phyloP scores from a whole-genome alignment of 2,797 vertebrate species.

The Sibirionetta formosa region DNA sequence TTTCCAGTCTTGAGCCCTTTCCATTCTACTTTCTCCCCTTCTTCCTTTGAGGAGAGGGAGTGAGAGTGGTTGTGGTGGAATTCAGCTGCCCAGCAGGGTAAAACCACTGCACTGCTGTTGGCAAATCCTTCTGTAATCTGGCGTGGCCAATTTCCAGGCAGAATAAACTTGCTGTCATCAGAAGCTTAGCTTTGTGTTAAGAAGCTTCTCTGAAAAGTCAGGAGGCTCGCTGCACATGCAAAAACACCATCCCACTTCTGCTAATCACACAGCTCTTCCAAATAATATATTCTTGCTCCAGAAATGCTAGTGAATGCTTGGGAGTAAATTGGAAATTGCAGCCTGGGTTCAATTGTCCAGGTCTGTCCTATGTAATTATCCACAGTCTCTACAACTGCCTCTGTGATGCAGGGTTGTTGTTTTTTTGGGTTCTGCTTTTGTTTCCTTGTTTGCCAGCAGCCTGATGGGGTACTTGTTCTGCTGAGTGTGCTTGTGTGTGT shows the following conservation, averaged over 20 bases:
- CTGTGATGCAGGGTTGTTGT: neutral
- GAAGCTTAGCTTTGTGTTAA: constrained; percentile 9
- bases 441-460: neutral
- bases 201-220: neutral
- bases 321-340: neutral
- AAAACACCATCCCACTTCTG: neutral
- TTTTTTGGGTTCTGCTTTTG: neutral
- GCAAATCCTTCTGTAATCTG: neutral
- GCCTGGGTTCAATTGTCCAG: neutral
- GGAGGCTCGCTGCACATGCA: rapidly evolving
- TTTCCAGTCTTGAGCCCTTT: too few relatives aligned
- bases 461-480: neutral
- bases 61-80: too few relatives aligned
- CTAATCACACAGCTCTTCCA: neutral
- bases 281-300: neutral
- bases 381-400: neutral
- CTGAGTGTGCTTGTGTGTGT: neutral
- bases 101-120: neutral
- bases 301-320: neutral
- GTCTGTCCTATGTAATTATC: neutral
- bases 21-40: too few relatives aligned
- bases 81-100: too few relatives aligned
- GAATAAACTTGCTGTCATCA: neutral
- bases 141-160: neutral
- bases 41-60: too few relatives aligned